phyloP scores from a whole-genome alignment of 2,888 invertebrate species.

The Brachynemurus nebulosus region DNA sequence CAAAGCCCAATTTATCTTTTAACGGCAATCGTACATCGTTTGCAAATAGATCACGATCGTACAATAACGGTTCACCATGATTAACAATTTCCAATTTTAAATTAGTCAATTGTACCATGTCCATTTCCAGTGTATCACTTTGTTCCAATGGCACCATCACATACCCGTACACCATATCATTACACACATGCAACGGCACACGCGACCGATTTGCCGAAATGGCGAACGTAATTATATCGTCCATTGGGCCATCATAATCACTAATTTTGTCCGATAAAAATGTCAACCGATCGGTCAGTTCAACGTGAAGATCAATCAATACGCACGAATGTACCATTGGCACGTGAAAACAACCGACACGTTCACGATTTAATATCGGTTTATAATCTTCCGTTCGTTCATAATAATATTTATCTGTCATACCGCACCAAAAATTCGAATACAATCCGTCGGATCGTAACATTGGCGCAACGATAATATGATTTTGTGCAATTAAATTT shows the following conservation, averaged over 20 bases:
- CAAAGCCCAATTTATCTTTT: slow-evolving; percentile 53
- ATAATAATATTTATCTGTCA: slow-evolving; percentile 75
- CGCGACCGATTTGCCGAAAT: slow-evolving; percentile 57
- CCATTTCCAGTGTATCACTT: slow-evolving; percentile 45
- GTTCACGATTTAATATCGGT: slow-evolving; percentile 54
- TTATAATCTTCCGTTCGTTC: slow-evolving; percentile 72
- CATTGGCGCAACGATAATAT: slow-evolving; percentile 70
- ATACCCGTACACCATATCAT: slow-evolving; percentile 70
- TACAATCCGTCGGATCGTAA: slow-evolving; percentile 74
- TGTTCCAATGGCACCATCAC: slow-evolving; percentile 67
- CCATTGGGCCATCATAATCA: slow-evolving; percentile 61
- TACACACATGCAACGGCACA: slow-evolving; percentile 61
- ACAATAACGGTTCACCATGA: slow-evolving; percentile 33
- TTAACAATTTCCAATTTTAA: slow-evolving; percentile 61
- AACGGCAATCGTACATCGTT: slow-evolving; percentile 24
- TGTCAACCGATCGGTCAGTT: slow-evolving; percentile 48
- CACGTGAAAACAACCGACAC: slow-evolving; percentile 63
- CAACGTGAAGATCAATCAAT: slow-evolving; percentile 54
- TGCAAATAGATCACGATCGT: slow-evolving; percentile 31
- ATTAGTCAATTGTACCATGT: slow-evolving; percentile 58
- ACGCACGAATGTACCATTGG: slow-evolving; percentile 89
- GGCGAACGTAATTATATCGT: slow-evolving; percentile 91
- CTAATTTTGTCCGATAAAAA: slow-evolving; percentile 50
- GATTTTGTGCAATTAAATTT: slow-evolving; percentile 43
- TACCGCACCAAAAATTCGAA: slow-evolving; percentile 94